These are phyloP conservation scores for Pseudopleuronectes americanus DNA, from an alignment of 2,797 vertebrate genomes.

Conservation along the genomic window DNA sequence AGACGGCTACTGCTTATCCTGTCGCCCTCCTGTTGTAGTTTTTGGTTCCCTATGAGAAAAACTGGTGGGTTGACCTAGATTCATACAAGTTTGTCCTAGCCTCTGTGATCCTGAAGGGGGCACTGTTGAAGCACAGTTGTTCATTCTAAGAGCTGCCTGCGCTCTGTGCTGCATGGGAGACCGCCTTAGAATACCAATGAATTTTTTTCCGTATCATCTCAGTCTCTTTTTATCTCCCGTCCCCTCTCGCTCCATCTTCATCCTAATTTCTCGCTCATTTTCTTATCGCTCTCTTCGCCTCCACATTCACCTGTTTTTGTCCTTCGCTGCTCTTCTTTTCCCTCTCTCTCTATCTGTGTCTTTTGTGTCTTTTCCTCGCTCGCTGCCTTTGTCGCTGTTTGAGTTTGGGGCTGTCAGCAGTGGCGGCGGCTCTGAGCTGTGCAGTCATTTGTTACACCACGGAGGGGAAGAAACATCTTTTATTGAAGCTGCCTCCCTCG, in stretches of 20 bases:
- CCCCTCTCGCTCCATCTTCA: conserved; percentile 39
- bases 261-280: conserved; percentile 32
- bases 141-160: conserved; percentile 28
- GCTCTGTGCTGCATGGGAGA: conserved; percentile 82
- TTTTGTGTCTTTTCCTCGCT: background rate
- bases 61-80: conserved; percentile 81
- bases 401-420: conserved; percentile 65
- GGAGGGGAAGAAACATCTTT: conserved; percentile 69
- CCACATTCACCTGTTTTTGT: conserved; percentile 60
- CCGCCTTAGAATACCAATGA: conserved; percentile 84
- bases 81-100: conserved; percentile 20
- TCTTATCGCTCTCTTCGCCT: conserved; percentile 43
- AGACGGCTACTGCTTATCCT: conserved; percentile 57
- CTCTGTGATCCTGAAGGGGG: conserved; percentile 70
- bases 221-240: conserved; percentile 37
- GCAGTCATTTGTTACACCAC: conserved; percentile 76
- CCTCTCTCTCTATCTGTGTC: conserved; percentile 6
- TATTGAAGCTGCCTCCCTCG: conserved; percentile 61
- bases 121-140: conserved; percentile 64
- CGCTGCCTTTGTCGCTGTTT: conserved; percentile 46
- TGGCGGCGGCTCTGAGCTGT: conserved; percentile 64
- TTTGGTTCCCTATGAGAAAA: conserved; percentile 68
- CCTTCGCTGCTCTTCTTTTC: conserved; percentile 35
- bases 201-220: conserved; percentile 45
- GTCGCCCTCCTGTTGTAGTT: conserved; percentile 59